These are phyloP conservation scores for Bombylius major DNA, from an alignment of 2,888 invertebrate genomes.

Conservation along the genomic window DNA sequence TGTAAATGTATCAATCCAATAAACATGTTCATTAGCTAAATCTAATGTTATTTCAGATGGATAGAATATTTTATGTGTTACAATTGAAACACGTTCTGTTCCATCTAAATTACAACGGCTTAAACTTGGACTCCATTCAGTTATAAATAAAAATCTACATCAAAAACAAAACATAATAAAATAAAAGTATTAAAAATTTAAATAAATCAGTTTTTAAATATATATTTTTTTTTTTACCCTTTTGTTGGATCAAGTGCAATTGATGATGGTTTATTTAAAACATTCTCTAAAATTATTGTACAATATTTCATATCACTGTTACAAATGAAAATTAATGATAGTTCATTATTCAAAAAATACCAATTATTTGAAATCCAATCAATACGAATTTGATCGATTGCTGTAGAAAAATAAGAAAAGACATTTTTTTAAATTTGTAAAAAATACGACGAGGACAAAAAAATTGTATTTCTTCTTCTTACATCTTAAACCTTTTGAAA, in stretches of 20 bases:
- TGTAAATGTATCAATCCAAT: slow-evolving; percentile 71
- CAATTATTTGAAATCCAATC: slow-evolving; percentile 83
- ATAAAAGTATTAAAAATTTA: neutral
- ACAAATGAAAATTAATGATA: slow-evolving; percentile 61
- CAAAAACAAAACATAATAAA: neutral
- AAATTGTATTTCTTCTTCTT: slow-evolving; percentile 21
- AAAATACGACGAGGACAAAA: neutral
- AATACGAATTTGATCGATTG: slow-evolving; percentile 58
- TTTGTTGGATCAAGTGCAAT: slow-evolving; percentile 67
- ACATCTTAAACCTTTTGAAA: slow-evolving; percentile 53
- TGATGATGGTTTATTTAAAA: slow-evolving; percentile 55
- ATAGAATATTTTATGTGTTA: slow-evolving; percentile 58
- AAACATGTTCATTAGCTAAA: slow-evolving; percentile 54
- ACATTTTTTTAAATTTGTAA: neutral
- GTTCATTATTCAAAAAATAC: slow-evolving; percentile 63
- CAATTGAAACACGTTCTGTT: slow-evolving; percentile 44
- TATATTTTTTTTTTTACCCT: slow-evolving; percentile 39
- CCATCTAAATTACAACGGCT: slow-evolving; percentile 55
- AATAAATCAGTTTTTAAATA: neutral
- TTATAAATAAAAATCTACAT: slow-evolving; percentile 57
- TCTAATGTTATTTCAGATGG: slow-evolving; percentile 63
- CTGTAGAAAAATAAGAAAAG: slow-evolving; percentile 32
- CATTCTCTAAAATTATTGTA: slow-evolving; percentile 52
- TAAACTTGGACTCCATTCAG: slow-evolving; percentile 56
- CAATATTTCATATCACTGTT: slow-evolving; percentile 48